phyloP scores from a whole-genome alignment of 1,140 invertebrate genomes.

The Tribolium madens region DNA sequence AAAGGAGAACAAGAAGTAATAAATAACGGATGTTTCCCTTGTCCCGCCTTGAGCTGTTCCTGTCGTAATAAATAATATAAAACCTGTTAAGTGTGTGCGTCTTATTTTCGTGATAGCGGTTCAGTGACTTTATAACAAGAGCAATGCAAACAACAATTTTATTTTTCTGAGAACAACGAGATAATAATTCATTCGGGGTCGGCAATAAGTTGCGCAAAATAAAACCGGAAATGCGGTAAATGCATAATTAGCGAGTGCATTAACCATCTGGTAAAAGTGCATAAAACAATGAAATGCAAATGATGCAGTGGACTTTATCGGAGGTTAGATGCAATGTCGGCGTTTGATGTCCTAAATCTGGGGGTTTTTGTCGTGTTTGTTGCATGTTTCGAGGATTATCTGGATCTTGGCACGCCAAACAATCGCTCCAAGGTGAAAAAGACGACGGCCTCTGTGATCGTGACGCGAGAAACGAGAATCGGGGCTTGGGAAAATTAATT shows the following conservation, averaged over 20 bases:
- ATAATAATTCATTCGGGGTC: neutral
- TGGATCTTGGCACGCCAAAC: slow-evolving; percentile 38
- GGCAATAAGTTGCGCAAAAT: neutral
- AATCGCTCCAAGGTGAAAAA: neutral
- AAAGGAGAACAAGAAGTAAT: neutral
- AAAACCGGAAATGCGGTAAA: slow-evolving; percentile 23
- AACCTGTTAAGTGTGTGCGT: slow-evolving; percentile 1
- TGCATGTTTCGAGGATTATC: slow-evolving; percentile 37
- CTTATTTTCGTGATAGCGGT: slow-evolving; percentile 6
- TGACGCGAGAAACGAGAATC: neutral
- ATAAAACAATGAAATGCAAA: slow-evolving; percentile 41
- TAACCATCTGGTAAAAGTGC: slow-evolving; percentile 24
- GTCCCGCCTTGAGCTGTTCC: neutral
- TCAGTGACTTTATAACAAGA: neutral
- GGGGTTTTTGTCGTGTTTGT: slow-evolving; percentile 16
- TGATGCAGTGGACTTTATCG: slow-evolving; percentile 17
- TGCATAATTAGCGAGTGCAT: slow-evolving; percentile 29
- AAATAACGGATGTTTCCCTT: slow-evolving; percentile 1
- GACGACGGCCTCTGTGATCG: slow-evolving; percentile 3
- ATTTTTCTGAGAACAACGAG: slow-evolving; percentile 15
- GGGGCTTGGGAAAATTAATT: neutral
- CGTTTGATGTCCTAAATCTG: slow-evolving; percentile 38
- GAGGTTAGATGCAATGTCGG: slow-evolving; percentile 20
- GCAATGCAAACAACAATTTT: neutral
- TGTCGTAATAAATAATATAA: slow-evolving; percentile 6